Percentiles rank a stretch among this genome's conserved stretches.
These are phyloP conservation scores for Felis catus DNA, from an alignment of 2,113 vertebrate genomes.

Conservation along the genomic window DNA sequence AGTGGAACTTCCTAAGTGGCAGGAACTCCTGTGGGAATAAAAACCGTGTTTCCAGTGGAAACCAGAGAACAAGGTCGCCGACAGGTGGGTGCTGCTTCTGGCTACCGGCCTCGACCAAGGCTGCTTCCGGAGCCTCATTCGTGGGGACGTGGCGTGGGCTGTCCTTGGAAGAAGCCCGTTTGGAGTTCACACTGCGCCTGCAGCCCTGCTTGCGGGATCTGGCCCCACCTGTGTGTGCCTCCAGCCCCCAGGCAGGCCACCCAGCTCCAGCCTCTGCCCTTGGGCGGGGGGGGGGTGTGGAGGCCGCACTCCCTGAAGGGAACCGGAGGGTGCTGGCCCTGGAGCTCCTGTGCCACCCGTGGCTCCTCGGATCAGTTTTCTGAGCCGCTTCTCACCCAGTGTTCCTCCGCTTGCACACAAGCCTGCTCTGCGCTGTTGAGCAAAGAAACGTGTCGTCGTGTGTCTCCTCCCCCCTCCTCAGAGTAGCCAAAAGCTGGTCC, in stretches of 20 bases:
- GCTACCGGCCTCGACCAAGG: not conserved
- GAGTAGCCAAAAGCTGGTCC: not conserved
- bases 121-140: not conserved
- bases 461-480: fast-evolving
- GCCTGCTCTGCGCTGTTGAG: not conserved
- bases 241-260: too few relatives aligned
- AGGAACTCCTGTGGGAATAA: conserved; percentile 67
- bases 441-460: not conserved
- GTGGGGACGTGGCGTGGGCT: too few relatives aligned
- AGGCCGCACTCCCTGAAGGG: not conserved
- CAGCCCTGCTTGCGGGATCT: not conserved
- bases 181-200: not conserved
- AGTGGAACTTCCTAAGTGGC: conserved; percentile 73
- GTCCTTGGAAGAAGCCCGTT: not conserved
- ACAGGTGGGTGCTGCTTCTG: not conserved
- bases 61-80: not conserved
- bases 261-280: not conserved
- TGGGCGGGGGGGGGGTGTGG: too few relatives aligned
- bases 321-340: not conserved
- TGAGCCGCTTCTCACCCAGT: not conserved
- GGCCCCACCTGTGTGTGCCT: too few relatives aligned
- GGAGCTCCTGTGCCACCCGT: fast-evolving
- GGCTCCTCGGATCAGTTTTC: not conserved
- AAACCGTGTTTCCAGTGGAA: conserved; percentile 46
- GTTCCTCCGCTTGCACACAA: not conserved